Evolutionary conservation across 2,113 vertebrate genomes (phyloP).

Genomic region (Psammodynastes pulverulentus): DNA sequence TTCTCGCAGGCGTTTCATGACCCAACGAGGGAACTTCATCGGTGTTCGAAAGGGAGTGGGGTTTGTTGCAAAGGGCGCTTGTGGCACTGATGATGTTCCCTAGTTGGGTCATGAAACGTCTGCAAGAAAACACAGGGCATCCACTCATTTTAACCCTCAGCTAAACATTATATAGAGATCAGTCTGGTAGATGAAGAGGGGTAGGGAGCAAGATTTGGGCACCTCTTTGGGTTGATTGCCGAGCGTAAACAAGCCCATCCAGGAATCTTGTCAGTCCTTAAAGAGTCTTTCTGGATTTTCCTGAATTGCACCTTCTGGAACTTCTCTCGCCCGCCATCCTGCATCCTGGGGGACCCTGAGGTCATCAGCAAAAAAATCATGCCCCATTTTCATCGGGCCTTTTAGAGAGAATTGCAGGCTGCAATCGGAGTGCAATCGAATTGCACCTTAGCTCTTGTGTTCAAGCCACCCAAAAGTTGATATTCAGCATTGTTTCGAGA

Average conservation of each 20-base stretch:
- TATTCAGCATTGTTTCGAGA: neutral
- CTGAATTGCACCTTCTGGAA: neutral
- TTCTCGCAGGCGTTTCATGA: too few species aligned
- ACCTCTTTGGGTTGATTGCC: neutral
- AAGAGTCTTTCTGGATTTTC: neutral
- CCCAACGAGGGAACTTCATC: too few species aligned
- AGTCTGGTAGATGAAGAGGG: neutral
- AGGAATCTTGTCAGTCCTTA: neutral
- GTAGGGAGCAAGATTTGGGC: neutral
- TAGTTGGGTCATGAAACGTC: neutral
- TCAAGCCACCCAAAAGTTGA: neutral
- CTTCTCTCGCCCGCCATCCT: neutral
- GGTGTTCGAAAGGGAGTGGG: too few species aligned
- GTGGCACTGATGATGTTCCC: neutral
- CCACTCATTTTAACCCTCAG: neutral
- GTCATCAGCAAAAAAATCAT: neutral
- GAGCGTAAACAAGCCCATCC: neutral
- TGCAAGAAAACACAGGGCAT: neutral
- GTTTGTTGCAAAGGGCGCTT: neutral
- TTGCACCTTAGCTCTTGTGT: rapidly evolving
- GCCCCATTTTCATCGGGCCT: neutral
- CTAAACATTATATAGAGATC: neutral
- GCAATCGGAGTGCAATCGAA: neutral
- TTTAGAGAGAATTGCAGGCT: neutral
- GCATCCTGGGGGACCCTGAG: neutral